Evolutionary conservation across 1,140 invertebrate species (phyloP).

Genomic region (Anastrepha obliqua): DNA sequence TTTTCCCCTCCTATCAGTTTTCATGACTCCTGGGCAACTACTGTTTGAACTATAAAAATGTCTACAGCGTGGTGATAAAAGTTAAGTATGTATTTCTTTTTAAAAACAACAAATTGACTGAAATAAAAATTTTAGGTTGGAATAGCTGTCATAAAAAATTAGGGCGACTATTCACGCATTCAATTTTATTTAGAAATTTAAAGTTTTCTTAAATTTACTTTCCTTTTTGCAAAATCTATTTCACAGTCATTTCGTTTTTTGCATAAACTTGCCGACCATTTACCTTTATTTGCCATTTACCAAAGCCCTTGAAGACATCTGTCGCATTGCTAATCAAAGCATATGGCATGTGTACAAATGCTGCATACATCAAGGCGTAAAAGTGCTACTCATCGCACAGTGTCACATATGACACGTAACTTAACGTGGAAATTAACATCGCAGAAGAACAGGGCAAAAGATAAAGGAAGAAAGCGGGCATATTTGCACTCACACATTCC

Average conservation of each 20-base stretch:
- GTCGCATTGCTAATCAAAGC: slow-evolving; percentile 44
- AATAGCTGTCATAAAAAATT: background rate
- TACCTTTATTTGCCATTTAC: background rate
- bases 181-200: slow-evolving; percentile 31
- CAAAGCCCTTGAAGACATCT: slow-evolving; percentile 3
- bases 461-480: background rate
- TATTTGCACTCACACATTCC: background rate
- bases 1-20: no score
- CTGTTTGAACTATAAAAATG: background rate
- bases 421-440: slow-evolving; percentile 48
- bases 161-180: background rate
- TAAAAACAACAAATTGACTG: background rate
- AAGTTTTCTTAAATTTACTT: background rate
- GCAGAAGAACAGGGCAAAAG: background rate
- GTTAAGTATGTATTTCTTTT: background rate
- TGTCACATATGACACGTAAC: slow-evolving; percentile 51
- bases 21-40: background rate
- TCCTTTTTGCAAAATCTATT: background rate
- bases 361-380: slow-evolving; percentile 7
- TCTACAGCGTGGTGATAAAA: background rate
- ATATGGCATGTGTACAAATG: background rate
- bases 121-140: background rate
- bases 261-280: background rate
- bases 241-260: background rate
- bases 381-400: background rate